Evolutionary conservation across 2,797 vertebrate species (phyloP).

Genomic region (Sebastes minor): DNA sequence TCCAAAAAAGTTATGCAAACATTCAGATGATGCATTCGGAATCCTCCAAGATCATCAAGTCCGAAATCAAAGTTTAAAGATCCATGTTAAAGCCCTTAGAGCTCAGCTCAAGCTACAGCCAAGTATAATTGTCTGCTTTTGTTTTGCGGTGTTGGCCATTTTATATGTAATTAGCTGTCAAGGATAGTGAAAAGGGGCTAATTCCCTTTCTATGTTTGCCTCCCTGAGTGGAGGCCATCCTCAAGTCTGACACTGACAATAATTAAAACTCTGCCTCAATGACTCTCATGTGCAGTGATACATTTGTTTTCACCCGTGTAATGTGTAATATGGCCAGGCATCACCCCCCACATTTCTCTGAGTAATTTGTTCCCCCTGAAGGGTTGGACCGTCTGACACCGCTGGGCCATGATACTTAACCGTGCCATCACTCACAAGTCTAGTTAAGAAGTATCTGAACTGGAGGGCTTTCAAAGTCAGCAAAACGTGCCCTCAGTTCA

Average conservation of each 20-base stretch:
- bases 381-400: conserved; percentile 68
- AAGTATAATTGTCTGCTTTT: conserved; percentile 72
- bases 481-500: conserved; percentile 1
- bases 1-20: conserved; percentile 25
- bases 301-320: conserved; percentile 71
- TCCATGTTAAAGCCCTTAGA: conserved; percentile 39
- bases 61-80: conserved; percentile 51
- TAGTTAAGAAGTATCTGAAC: conserved; percentile 64
- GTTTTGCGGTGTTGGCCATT: conserved; percentile 74
- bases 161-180: conserved; percentile 83
- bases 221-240: conserved; percentile 61
- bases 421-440: conserved; percentile 62
- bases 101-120: conserved; percentile 40
- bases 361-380: conserved; percentile 74
- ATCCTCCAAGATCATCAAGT: conserved; percentile 19
- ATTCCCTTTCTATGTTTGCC: conserved; percentile 74
- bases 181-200: conserved; percentile 71
- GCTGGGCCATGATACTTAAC: conserved; percentile 68
- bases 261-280: conserved; percentile 79
- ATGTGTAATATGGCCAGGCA: conserved; percentile 59
- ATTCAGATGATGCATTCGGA: conserved; percentile 37
- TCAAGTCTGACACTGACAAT: conserved; percentile 77
- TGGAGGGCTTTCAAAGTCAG: conserved; percentile 46
- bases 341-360: conserved; percentile 44
- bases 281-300: conserved; percentile 65